Evolutionary conservation across 1,140 invertebrate genomes (phyloP), one percentile per base, ranked within the genome.

Genomic region (Glossosoma conforme): DNA sequence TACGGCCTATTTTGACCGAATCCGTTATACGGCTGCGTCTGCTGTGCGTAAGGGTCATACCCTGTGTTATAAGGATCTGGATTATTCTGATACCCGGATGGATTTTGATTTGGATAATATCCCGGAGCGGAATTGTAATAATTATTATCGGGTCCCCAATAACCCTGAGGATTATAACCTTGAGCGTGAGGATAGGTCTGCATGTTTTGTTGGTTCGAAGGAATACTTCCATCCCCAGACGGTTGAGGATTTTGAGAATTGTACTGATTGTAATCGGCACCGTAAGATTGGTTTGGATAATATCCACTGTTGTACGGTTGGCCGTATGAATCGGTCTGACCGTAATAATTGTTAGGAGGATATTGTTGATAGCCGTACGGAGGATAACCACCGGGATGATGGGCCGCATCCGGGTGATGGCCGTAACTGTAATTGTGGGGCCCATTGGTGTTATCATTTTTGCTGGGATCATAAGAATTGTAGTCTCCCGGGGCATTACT

Each of bases 271-370:
- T 67, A 75, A 32, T 67, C 62, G 15, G 63, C 50, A 47, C 66
- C 69, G 13, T 63, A 63, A 21, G 66, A 62, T 38, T 65, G 64
- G 58, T 63, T 62, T 22, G 64, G 66, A 46, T 70, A 72, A 47
- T 70, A 72, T 10, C 56, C 61, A 17, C 65, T 64, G 48, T 68
- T 69, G 38, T 70, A 67, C 9, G 24, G 43, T 47, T 69, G 67
- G 45, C 69, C 69, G 36, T 68, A 75, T 1, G 64, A 65, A 6
- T 61, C 62, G 57, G 68, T 49, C 36, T 52, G 48, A 24, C 25
- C 33, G 19, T 52, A 60, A 46, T 54, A 56, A 33, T 57, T 60
- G 21, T 44, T 46, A 10, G 65, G 65, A 18, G 44, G 37, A 43
- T 65, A 65, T 37, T 65, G 66, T 30, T 67, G 68, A 45, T 69